These are phyloP conservation scores for Nannoperca australis DNA, from an alignment of 2,797 vertebrate genomes.

Conservation along the genomic window DNA sequence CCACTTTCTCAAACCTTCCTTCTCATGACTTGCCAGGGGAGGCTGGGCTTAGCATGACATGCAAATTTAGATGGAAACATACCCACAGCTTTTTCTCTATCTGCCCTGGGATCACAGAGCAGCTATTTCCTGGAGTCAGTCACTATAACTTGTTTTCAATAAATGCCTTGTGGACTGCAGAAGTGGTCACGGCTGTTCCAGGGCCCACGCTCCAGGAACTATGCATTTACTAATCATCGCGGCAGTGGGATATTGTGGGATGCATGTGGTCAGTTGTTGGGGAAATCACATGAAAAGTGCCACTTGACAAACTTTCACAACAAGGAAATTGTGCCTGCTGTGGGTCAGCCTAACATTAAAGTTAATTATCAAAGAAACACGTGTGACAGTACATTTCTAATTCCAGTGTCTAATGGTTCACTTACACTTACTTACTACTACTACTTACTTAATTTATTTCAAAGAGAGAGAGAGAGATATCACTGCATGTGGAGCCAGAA, in stretches of 20 bases:
- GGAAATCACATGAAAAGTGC: not conserved
- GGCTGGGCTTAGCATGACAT: slow-evolving; percentile 46
- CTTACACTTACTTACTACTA: not conserved
- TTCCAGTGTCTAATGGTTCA: not conserved
- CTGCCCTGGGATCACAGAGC: slow-evolving; percentile 5
- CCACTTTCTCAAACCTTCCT: slow-evolving; percentile 30
- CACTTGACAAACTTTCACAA: not conserved
- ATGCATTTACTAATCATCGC: too few relatives aligned
- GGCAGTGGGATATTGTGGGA: slow-evolving; percentile 10
- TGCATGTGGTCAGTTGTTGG: slow-evolving; percentile 10
- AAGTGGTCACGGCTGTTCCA: slow-evolving; percentile 12
- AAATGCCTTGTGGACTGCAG: slow-evolving; percentile 8
- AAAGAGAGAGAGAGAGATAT: not conserved
- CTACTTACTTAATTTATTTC: too few relatives aligned
- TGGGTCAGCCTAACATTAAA: not conserved
- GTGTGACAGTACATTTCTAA: slow-evolving; percentile 3
- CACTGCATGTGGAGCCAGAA: not conserved
- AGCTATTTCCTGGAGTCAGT: slow-evolving; percentile 57
- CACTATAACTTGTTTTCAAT: slow-evolving; percentile 6
- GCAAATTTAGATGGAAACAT: slow-evolving; percentile 71
- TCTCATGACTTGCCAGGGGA: slow-evolving; percentile 45
- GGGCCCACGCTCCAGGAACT: slow-evolving; percentile 51
- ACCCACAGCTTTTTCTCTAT: slow-evolving; percentile 1
- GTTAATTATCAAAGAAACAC: not conserved
- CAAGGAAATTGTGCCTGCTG: not conserved